These are phyloP conservation scores for Trisateles emortualis DNA, from an alignment of 2,888 invertebrate species.

Conservation along the genomic window DNA sequence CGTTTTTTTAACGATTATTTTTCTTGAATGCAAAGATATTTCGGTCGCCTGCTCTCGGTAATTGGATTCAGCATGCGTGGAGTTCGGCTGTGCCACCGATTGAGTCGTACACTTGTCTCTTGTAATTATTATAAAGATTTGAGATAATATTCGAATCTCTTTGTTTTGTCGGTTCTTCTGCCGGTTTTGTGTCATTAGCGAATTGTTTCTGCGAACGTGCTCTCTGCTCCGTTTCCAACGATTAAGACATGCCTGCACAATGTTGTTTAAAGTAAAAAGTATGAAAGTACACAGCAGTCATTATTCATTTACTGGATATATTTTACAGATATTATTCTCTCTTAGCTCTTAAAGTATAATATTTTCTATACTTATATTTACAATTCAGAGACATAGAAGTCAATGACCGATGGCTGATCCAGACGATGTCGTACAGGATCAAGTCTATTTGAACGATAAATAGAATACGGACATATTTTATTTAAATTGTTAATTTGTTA, in stretches of 20 bases:
- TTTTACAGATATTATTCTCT: background rate
- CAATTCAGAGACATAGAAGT: too few species aligned
- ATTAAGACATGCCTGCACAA: constrained; percentile 29
- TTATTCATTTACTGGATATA: background rate
- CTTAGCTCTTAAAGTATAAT: too few species aligned
- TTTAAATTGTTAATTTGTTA: too few species aligned
- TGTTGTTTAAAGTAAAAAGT: constrained; percentile 16
- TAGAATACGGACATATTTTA: too few species aligned
- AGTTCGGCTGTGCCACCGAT: constrained; percentile 55
- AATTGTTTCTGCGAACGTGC: constrained; percentile 45
- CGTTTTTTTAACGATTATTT: constrained; percentile 71
- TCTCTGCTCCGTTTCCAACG: constrained; percentile 13
- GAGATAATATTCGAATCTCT: constrained; percentile 71
- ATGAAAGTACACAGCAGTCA: constrained; percentile 1
- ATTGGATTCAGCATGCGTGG: constrained; percentile 74
- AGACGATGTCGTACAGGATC: too few species aligned
- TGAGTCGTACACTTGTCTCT: constrained; percentile 77
- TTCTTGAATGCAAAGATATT: constrained; percentile 72
- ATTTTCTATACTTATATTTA: too few species aligned
- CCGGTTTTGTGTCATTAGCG: constrained; percentile 56
- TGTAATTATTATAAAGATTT: constrained; percentile 84
- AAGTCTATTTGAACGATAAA: too few species aligned
- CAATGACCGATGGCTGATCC: too few species aligned
- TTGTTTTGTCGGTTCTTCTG: constrained; percentile 52
- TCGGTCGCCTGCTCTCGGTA: constrained; percentile 65